phyloP scores from a whole-genome alignment of 2,888 invertebrate species.

The Melitaea athalia region DNA sequence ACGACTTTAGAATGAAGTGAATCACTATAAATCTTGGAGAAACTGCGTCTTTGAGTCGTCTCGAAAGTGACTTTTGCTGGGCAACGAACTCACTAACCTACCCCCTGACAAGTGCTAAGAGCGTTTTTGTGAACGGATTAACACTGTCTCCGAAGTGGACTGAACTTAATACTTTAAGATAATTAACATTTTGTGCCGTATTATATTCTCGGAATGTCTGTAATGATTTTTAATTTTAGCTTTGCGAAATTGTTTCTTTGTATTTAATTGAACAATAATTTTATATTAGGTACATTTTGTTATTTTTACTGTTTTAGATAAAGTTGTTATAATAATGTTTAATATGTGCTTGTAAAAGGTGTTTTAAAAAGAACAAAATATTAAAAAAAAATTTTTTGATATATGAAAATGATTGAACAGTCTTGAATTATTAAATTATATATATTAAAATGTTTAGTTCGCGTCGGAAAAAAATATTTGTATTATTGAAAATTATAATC shows the following conservation, averaged over 20 bases:
- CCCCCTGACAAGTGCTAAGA: slow-evolving; percentile 62
- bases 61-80: slow-evolving; percentile 64
- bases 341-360: too few species aligned
- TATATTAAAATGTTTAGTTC: too few species aligned
- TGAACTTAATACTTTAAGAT: slow-evolving; percentile 35
- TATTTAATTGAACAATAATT: neutral
- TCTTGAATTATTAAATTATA: too few species aligned
- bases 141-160: slow-evolving; percentile 43
- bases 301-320: neutral
- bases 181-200: slow-evolving; percentile 18
- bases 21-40: slow-evolving; percentile 35
- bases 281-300: neutral
- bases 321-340: neutral
- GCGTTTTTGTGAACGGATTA: slow-evolving; percentile 67
- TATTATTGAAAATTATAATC: too few species aligned
- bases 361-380: too few species aligned
- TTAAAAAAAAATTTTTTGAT: too few species aligned
- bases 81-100: slow-evolving; percentile 52
- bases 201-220: neutral
- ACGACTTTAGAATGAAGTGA: slow-evolving; percentile 26
- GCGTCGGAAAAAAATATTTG: too few species aligned
- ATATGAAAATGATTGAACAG: too few species aligned
- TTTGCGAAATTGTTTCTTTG: neutral
- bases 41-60: slow-evolving; percentile 36
- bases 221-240: slow-evolving; percentile 5